Evolutionary conservation across 2,113 vertebrate genomes (phyloP).

Genomic region (Gnathonemus longibarbis): DNA sequence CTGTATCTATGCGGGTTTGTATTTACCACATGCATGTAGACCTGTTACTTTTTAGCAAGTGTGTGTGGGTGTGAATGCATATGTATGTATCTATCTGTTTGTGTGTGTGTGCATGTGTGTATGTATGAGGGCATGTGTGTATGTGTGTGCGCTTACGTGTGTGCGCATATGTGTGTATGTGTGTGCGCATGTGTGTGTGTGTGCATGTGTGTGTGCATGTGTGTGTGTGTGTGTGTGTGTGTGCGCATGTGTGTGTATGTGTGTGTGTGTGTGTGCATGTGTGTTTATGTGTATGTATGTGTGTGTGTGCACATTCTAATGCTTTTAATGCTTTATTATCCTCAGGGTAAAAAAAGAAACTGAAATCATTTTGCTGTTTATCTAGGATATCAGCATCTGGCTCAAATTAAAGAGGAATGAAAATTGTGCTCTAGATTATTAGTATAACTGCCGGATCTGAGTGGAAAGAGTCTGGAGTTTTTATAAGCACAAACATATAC

Average conservation of each 20-base stretch:
- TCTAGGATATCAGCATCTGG: slow-evolving; percentile 61
- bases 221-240: background rate
- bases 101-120: background rate
- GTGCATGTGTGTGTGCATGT: background rate
- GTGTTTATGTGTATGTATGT: background rate
- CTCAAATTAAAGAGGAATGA: slow-evolving; percentile 54
- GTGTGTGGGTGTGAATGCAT: background rate
- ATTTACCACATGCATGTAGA: background rate
- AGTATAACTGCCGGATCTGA: slow-evolving; percentile 53
- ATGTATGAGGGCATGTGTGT: slow-evolving; percentile 12
- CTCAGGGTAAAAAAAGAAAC: slow-evolving; percentile 49
- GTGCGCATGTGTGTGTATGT: rapidly evolving
- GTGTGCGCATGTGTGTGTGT: background rate
- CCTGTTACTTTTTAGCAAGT: background rate
- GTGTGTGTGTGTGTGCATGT: background rate
- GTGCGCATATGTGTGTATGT: slow-evolving; percentile 4
- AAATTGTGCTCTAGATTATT: slow-evolving; percentile 54
- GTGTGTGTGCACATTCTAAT: slow-evolving; percentile 34
- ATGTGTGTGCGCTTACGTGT: background rate
- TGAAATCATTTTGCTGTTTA: slow-evolving; percentile 52
- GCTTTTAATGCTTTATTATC: slow-evolving; percentile 54
- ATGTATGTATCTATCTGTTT: background rate
- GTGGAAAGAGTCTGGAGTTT: slow-evolving; percentile 23
- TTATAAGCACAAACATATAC: background rate
- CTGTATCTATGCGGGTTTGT: background rate